Conservation (phyloP, 2,888 invertebrate genomes). For the Mimas tiliae region DNA sequence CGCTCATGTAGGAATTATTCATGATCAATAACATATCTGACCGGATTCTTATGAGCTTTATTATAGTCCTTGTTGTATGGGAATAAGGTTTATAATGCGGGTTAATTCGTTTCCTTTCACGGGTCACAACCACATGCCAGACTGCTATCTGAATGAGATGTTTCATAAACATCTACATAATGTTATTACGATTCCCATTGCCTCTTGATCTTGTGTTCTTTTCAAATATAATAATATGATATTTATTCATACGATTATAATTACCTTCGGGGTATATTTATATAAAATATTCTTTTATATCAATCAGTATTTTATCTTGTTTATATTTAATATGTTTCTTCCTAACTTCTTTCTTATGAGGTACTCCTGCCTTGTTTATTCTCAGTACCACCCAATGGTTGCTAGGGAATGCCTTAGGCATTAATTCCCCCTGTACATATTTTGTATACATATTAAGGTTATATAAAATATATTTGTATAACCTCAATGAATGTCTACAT, state of each 20-base stretch:
- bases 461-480: background rate
- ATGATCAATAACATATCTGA: conserved; percentile 13
- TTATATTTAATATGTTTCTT: no score
- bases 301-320: no score
- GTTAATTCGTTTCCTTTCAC: background rate
- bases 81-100: background rate
- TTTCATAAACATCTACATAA: conserved; percentile 10
- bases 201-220: background rate
- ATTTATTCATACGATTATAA: background rate
- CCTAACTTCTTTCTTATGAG: no score
- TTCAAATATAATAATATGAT: background rate
- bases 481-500: background rate
- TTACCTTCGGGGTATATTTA: conserved; percentile 2
- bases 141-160: conserved; percentile 4
- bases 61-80: background rate
- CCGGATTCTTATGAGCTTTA: background rate
- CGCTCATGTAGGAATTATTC: conserved; percentile 13
- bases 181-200: background rate
- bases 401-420: no score
- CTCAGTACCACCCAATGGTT: no score
- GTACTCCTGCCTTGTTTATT: no score
- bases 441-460: no score
- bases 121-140: background rate
- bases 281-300: no score
- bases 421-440: no score